phyloP scores from a whole-genome alignment of 2,888 invertebrate genomes.

The Ichneumoninae sp. region DNA sequence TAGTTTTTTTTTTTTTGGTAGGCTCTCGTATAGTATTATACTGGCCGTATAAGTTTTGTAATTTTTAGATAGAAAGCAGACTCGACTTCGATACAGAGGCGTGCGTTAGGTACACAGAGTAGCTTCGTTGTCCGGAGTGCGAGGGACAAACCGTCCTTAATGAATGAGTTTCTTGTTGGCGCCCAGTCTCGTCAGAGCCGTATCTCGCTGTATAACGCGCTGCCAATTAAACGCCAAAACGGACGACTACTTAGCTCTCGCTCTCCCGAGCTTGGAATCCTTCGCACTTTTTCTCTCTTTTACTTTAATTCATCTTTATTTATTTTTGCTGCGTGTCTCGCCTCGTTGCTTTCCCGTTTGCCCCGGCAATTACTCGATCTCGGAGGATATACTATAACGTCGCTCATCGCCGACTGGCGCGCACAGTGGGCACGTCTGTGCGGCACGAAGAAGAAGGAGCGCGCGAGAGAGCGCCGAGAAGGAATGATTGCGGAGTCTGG shows the following conservation, averaged over 20 bases:
- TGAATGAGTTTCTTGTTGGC: slow-evolving; percentile 68
- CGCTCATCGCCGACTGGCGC: not conserved
- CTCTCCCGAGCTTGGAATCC: slow-evolving; percentile 9
- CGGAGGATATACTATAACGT: not conserved
- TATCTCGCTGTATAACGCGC: slow-evolving; percentile 25
- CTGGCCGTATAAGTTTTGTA: slow-evolving; percentile 24
- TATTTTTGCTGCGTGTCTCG: slow-evolving; percentile 7
- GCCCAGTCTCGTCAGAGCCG: slow-evolving; percentile 49
- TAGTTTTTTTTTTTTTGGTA: slow-evolving; percentile 7
- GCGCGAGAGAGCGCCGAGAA: slow-evolving; percentile 20
- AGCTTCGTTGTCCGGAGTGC: slow-evolving; percentile 7
- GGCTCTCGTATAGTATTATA: not conserved
- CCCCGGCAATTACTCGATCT: not conserved
- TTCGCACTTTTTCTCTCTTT: not conserved
- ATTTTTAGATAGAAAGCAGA: slow-evolving; percentile 2
- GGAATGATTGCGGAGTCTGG: slow-evolving; percentile 50
- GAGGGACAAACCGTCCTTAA: slow-evolving; percentile 60
- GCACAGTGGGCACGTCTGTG: slow-evolving; percentile 1
- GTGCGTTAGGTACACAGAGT: slow-evolving; percentile 4
- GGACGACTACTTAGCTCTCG: slow-evolving; percentile 23
- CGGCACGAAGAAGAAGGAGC: slow-evolving; percentile 2
- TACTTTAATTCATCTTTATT: slow-evolving; percentile 9
- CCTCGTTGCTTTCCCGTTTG: slow-evolving; percentile 16
- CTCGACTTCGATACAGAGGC: slow-evolving; percentile 13
- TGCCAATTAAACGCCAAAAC: slow-evolving; percentile 57